Base-by-base conservation (phyloP, 2,888 invertebrate genomes). In the Zootermopsis nevadensis region DNA sequence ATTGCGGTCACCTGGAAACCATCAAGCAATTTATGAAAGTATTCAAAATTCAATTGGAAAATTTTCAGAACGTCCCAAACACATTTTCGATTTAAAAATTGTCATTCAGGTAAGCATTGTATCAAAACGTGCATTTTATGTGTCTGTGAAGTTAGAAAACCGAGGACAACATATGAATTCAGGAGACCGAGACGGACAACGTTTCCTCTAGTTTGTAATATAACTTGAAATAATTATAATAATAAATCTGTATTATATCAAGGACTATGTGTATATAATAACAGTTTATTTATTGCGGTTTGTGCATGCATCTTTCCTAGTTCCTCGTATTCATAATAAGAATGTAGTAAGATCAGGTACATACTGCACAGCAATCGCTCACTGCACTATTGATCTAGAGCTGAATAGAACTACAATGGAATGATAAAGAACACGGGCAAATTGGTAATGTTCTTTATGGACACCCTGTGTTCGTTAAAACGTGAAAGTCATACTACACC, bases 281-380 rank as follows among this genome's bases (percentile, higher is more conserved):
- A 22, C 30, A 35, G 67, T 80, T 66, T 80, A 66, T 22, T 81
- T 81, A 81, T 35, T 81, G 81, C 69, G 38, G 42, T 81, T 80
- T 81, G 81, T 81, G 81, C 81, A 81, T 81, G 81, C 81, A 81
- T 81, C 53, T 81, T 66, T 48, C 38, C 60, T 66, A 80, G 60
- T 35, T 80, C 80, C 66, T 38, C 67, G 48, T 80, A 80, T 48
- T 27, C 1, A 66, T 66, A 38, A 69, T 3, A 74, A 19, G 22
- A 74, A 74, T 1, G 22, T 33, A 33, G 74, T 74, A 74, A 42
- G 74, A 74, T 74, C 74, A 74, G 74, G 74, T 74, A 74, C 74
- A 74, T 74, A 38, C 31, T 74, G 74, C 74, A 74, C 74, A 74
- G 74, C 74, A 74, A 42, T 38, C 10, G 74, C 33, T 74, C 74